Percentiles rank a stretch among this genome's conserved stretches.
These are phyloP conservation scores for Carettochelys insculpta DNA, from an alignment of 2,113 vertebrate species.

Conservation along the genomic window DNA sequence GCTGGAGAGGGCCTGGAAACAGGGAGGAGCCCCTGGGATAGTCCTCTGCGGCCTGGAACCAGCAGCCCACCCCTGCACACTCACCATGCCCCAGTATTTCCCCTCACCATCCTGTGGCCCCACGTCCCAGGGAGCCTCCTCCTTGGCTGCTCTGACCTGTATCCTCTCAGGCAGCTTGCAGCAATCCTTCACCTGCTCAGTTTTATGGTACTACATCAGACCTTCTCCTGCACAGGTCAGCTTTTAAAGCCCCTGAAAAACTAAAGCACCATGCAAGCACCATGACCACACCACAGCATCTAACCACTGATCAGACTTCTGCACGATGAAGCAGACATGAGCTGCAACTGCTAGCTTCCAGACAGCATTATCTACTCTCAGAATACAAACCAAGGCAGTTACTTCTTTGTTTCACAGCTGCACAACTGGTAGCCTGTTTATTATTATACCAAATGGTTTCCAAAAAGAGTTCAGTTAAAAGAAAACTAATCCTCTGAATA, in stretches of 20 bases:
- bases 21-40: neutral
- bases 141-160: neutral
- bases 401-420: neutral
- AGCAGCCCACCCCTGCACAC: neutral
- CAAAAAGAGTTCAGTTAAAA: neutral
- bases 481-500: neutral
- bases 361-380: neutral
- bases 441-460: neutral
- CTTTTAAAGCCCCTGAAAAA: neutral
- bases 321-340: neutral
- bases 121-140: neutral
- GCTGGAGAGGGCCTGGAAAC: neutral
- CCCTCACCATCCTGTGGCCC: neutral
- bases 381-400: neutral
- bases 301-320: neutral
- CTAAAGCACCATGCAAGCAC: neutral
- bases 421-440: neutral
- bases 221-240: neutral
- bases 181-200: neutral
- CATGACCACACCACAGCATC: neutral
- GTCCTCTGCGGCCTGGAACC: neutral
- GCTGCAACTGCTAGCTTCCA: neutral
- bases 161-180: neutral
- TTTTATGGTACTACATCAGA: neutral
- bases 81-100: neutral